Conservation (phyloP, 2,113 vertebrate genomes). For the Chroicocephalus ridibundus region DNA sequence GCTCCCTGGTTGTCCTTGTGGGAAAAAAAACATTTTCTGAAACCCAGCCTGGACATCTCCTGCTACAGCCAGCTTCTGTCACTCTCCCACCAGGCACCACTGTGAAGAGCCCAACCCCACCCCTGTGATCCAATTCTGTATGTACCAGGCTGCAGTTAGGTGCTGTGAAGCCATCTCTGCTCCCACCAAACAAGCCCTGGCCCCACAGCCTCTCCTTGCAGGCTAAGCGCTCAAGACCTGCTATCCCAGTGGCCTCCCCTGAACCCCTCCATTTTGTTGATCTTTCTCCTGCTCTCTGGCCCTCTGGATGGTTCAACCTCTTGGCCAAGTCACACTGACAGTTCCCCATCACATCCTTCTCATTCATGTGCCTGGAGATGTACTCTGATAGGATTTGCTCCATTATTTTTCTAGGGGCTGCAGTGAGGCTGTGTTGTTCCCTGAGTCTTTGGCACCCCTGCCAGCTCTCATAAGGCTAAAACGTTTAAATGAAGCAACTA, state of each 20-base stretch:
- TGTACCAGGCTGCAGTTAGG: not conserved
- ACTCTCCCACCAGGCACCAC: not conserved
- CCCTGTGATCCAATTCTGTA: not conserved
- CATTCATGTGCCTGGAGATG: fast-evolving
- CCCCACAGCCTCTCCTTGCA: not conserved
- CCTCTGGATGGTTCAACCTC: not conserved
- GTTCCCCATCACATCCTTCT: not conserved
- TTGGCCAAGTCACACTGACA: not conserved
- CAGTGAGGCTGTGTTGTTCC: not conserved
- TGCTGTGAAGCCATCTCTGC: not conserved
- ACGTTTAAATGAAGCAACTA: not conserved
- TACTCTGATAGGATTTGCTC: not conserved
- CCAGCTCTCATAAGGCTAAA: not conserved
- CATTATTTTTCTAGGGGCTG: not conserved
- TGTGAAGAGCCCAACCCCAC: not conserved
- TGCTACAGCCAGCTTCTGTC: not conserved
- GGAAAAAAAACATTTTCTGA: not conserved
- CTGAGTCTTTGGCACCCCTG: not conserved
- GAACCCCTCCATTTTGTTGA: not conserved
- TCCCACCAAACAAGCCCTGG: not conserved
- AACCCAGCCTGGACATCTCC: not conserved
- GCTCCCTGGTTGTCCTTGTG: not conserved
- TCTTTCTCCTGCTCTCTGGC: not conserved
- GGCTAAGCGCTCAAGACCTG: not conserved
- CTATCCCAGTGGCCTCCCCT: not conserved